Evolutionary conservation across 1,140 invertebrate species (phyloP).

Genomic region (Coenobita brevimanus): DNA sequence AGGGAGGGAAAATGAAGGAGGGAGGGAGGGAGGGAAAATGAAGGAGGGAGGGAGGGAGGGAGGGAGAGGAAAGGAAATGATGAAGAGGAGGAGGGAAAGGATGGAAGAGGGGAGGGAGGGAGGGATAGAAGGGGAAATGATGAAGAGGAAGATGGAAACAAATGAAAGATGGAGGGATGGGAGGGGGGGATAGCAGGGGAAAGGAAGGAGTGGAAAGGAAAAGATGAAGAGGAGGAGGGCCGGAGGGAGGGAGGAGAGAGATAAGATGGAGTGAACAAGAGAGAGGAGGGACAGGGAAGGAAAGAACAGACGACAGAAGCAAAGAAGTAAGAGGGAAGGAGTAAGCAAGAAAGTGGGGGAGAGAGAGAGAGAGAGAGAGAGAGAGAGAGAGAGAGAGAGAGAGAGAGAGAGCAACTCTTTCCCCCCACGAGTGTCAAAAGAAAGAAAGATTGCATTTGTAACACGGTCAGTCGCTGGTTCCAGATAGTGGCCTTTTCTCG

Average conservation of each 20-base stretch:
- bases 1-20: neutral
- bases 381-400: neutral
- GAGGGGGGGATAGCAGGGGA: neutral
- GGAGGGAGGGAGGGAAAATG: neutral
- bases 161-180: neutral
- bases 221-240: neutral
- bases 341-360: neutral
- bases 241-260: neutral
- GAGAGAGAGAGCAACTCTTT: neutral
- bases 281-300: neutral
- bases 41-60: neutral
- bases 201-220: neutral
- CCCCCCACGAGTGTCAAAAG: too few relatives aligned
- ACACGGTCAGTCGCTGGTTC: neutral
- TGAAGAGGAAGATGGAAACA: neutral
- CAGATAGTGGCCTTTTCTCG: too few relatives aligned
- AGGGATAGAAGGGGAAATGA: neutral
- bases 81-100: neutral
- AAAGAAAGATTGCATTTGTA: too few relatives aligned
- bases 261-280: neutral
- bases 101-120: neutral
- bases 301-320: too few relatives aligned
- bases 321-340: too few relatives aligned
- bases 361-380: conserved; percentile 17
- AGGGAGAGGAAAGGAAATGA: neutral